Conservation (phyloP, 2,888 invertebrate genomes). For the Platycheirus rosarum region DNA sequence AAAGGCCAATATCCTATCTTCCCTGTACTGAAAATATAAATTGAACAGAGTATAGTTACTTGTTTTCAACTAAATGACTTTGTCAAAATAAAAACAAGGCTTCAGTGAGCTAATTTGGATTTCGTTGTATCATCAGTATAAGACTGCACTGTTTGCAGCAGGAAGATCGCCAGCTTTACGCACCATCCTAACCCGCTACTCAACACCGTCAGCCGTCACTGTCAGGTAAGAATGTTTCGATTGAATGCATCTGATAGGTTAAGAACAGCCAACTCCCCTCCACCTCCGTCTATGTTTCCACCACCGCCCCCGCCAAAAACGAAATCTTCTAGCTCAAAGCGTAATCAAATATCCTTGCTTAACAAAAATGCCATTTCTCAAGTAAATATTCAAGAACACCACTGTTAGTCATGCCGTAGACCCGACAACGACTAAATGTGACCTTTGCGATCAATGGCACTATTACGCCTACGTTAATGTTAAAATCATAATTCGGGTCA, state of each 20-base stretch:
- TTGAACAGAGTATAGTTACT: too few species aligned
- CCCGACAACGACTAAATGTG: not conserved
- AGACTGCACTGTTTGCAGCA: conserved; percentile 8
- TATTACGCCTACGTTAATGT: not conserved
- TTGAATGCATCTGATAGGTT: too few species aligned
- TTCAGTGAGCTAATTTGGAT: conserved; percentile 13
- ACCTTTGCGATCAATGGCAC: conserved; percentile 5
- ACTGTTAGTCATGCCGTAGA: not conserved
- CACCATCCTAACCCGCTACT: not conserved
- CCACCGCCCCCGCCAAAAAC: not conserved
- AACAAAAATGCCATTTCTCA: not conserved
- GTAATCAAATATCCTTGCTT: not conserved
- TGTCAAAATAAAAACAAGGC: too few species aligned
- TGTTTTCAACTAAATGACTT: too few species aligned
- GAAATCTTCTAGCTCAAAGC: not conserved
- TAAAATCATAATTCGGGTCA: too few species aligned
- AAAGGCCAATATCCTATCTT: too few species aligned
- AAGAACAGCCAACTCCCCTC: not conserved
- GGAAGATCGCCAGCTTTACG: not conserved
- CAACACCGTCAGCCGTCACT: too few species aligned
- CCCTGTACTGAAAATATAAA: too few species aligned
- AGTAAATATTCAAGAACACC: too few species aligned
- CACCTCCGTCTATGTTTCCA: not conserved
- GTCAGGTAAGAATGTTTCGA: conserved; percentile 7
- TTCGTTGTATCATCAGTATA: conserved; percentile 7